Evolutionary conservation across 2,113 vertebrate species (phyloP), one percentile per base, ranked within the genome.

Genomic region (Cariama cristata): DNA sequence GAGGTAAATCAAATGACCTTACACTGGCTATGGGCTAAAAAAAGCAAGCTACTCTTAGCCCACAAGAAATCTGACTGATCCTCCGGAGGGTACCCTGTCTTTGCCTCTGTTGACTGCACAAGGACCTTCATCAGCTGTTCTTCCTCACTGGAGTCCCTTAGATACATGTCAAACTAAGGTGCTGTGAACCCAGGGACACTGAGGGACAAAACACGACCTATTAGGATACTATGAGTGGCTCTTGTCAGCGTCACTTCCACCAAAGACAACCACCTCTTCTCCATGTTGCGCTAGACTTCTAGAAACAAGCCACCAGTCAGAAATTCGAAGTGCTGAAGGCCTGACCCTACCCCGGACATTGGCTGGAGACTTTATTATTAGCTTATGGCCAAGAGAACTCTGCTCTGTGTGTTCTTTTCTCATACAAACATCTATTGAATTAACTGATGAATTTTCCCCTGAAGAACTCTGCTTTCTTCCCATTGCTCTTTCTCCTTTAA

Each of bases 391-490:
- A 75, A 67, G 17, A 84, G 17, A 84, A 45, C 20, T 79, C 68
- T 84, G 27, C 81, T 71, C 47, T 86, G 8, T 72, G 67, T 3
- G 2, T 14, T 82, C 58, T 88, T 89, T 92, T 94, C 91, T 94
- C 88, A 91, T 72, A 38, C 14, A 68, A 22, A 22, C 14, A 8
- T 59, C 62, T 79, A 72, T 60, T 94, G 63, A 97, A 96, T 87
- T 85, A 75, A 62, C 27, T 15, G 69, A 79, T 47, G 28, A 76
- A 73, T 85, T 94, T 93, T 94, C 49, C 69, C 58, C 68, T 72
- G 64, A 94, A 97, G 80, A 94, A 38, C 40, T 68, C 50, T 33
- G 15, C 73, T 79, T 79, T 95, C 79, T 92, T 97, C 68, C 74
- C 44, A 75, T 67, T 4, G 3, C 55, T 84, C 33, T 55, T 88